Base-by-base conservation (phyloP, 2,113 vertebrate genomes). In the Oostethus manadensis region DNA sequence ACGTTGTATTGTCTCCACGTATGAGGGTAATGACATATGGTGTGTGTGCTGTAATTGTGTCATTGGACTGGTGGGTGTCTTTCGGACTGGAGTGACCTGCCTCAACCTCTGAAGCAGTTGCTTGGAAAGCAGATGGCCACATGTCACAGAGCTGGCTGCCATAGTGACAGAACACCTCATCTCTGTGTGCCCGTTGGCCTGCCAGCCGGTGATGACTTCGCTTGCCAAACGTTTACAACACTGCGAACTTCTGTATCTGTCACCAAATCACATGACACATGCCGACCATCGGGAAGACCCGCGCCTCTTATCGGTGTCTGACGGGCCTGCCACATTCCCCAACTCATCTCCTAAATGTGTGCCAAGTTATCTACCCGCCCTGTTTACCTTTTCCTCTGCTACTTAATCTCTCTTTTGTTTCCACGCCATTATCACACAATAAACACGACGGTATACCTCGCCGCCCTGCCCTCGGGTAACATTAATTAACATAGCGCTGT, bases 81-180 rank as follows among this genome's bases (percentile, higher is more conserved):
- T 35, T 42, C 10, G 29, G 51, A 18, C 51, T 18, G 8, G 3
- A 29, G 23, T 26, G 60, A 51, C 14, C 64, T 5, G 21, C 21
- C 3, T 47, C 35, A 42, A 23, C 47, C 56, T 49, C 15, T 21
- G 9, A 51, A 38, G 53, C 56, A 17, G 3, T 29, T 53, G 48
- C 43, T 67, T 16, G 10, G 18, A 60, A 21, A 54, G 21, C 21
- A 57, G 45, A 26, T 51, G 69, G n/a, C 55, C 50, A 9, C 51
- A 17, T 1, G 13, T 23, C 57, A 51, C 50, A 10, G 50, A 51
- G 17, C 54, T 46, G 23, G 45, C 57, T 40, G 56, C 2, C 18
- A 43, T 8, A 50, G n/a, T 68, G 65, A 77, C 73, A 73, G 60
- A 44, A 60, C 48, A 59, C 58, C 53, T 75, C 67, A 60, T 57